Conservation (phyloP, 2,113 vertebrate species). For the Megaceryle torquata region DNA sequence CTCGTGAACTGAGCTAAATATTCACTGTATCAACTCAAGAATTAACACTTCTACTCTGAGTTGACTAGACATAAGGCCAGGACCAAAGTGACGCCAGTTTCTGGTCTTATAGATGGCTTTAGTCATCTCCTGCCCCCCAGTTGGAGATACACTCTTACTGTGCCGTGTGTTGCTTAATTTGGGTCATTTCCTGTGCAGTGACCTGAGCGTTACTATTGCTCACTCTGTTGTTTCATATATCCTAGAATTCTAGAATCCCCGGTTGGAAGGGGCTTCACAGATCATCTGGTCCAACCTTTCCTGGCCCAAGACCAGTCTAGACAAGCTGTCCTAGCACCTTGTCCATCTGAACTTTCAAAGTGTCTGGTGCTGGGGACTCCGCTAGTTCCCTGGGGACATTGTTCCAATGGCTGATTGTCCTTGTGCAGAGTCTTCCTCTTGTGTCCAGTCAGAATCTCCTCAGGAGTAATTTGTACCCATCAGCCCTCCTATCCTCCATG, state of each 20-base stretch:
- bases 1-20: background rate
- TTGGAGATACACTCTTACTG: too few relatives aligned
- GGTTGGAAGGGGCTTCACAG: background rate
- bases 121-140: background rate
- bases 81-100: background rate
- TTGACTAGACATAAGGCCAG: background rate
- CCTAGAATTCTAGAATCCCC: background rate
- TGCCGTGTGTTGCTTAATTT: fast-evolving
- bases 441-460: background rate
- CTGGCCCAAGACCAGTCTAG: background rate
- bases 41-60: background rate
- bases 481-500: background rate
- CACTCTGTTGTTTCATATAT: fast-evolving
- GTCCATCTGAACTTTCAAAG: background rate
- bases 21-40: background rate
- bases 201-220: background rate
- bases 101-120: background rate
- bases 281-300: background rate
- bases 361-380: background rate
- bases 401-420: background rate
- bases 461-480: background rate
- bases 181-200: background rate
- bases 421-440: background rate
- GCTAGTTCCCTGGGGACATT: background rate
- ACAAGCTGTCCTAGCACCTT: background rate